Percentiles rank a stretch among this genome's conserved stretches.
Evolutionary conservation across 2,113 vertebrate genomes (phyloP).

Genomic region (Gymnobelideus leadbeateri): DNA sequence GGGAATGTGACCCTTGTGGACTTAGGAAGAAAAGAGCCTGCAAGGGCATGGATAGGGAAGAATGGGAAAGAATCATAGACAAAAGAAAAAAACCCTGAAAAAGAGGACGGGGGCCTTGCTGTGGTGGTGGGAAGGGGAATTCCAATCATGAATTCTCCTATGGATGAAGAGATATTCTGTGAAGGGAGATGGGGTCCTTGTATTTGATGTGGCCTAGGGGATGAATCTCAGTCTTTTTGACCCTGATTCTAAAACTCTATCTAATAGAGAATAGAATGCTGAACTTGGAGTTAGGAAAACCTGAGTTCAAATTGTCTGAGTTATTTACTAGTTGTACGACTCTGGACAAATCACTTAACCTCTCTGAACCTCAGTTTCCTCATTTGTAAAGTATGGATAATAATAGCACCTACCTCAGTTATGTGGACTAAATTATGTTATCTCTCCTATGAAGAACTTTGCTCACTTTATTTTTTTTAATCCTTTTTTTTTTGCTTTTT

Average conservation of each 20-base stretch:
- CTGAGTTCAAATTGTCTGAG: background rate
- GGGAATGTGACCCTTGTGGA: background rate
- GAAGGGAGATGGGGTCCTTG: background rate
- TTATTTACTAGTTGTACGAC: background rate
- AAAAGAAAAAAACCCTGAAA: background rate
- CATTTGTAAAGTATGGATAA: background rate
- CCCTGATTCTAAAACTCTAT: background rate
- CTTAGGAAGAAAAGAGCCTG: background rate
- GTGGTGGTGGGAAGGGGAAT: background rate
- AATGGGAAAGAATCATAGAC: background rate
- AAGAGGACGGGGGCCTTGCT: background rate
- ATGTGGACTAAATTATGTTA: background rate
- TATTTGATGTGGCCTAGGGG: background rate
- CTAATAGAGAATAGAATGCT: background rate
- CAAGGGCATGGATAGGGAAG: background rate
- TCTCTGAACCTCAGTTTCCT: background rate
- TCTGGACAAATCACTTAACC: background rate
- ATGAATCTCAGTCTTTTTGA: background rate
- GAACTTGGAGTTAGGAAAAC: background rate
- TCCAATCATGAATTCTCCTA: background rate
- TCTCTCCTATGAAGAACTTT: background rate
- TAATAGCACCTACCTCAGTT: background rate
- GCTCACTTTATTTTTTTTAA: too few relatives aligned
- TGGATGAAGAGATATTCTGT: background rate
- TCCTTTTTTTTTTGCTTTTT: too few relatives aligned